Evolutionary conservation across 2,888 invertebrate species (phyloP), one percentile per base, ranked within the genome.

Genomic region (Oxyscelio sp.): DNA sequence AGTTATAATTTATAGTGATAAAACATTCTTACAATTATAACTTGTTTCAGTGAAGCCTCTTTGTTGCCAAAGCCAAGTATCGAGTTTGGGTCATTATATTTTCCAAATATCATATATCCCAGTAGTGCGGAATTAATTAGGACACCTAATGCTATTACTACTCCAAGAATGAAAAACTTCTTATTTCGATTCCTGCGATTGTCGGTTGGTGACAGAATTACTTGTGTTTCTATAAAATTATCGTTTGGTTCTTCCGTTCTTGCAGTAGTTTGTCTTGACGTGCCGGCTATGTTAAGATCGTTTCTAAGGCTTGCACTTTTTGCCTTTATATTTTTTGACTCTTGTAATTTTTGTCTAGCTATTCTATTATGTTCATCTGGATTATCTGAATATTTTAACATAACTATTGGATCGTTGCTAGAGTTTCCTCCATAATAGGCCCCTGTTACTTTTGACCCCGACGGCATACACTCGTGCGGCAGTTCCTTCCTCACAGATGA

Each of bases 11-110:
- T n/a, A n/a, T n/a, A n/a, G n/a, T n/a, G n/a, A n/a, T n/a, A n/a
- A n/a, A n/a, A n/a, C n/a, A n/a, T n/a, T n/a, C 40, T 40, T 40
- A 40, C 40, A 40, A 40, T 40, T 15, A 40, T 40, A 40, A 40
- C 40, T 40, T 40, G 40, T 8, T 40, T 40, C 15, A 40, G 15
- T 2, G 40, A 5, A n/a, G n/a, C 3, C n/a, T 40, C 40, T 3
- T 40, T 2, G 5, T 2, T 11, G 4, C 9, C 34, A 2, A 11
- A 9, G 2, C 9, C 2, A 3, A 27, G 6, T 3, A 4, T 27
- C 4, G 4, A 3, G 27, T 3, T 4, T 11, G 5, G 34, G n/a
- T n/a, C n/a, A n/a, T n/a, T n/a, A n/a, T n/a, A n/a, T n/a, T n/a
- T n/a, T 34, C 34, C 34, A 34, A 40, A n/a, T 2, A 4, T 15